Evolutionary conservation across 2,888 invertebrate species (phyloP).

Genomic region (Silvanus unidentatus): DNA sequence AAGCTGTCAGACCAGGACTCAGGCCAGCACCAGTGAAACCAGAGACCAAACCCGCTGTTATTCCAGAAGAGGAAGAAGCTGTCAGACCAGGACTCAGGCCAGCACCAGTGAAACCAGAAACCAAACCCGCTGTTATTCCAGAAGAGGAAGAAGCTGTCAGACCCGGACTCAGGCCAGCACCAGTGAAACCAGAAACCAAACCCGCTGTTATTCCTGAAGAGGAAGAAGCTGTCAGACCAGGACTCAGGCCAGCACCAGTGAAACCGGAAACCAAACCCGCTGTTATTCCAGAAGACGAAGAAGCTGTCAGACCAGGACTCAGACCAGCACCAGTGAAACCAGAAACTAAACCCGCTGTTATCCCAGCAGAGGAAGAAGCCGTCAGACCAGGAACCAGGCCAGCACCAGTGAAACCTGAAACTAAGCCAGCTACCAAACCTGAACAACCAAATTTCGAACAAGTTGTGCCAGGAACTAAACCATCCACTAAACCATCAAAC

Average conservation of each 20-base stretch:
- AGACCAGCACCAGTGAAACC: slow-evolving; percentile 4
- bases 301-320: slow-evolving; percentile 3
- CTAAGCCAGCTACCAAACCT: slow-evolving; percentile 1
- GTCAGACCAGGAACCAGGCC: neutral
- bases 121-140: neutral
- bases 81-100: slow-evolving; percentile 1
- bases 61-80: slow-evolving; percentile 10
- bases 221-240: too few relatives aligned
- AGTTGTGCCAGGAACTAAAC: neutral
- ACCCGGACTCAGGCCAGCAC: neutral
- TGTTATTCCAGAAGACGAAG: neutral
- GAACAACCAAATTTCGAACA: neutral
- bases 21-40: neutral
- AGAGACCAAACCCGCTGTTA: too few relatives aligned
- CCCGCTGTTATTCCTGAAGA: too few relatives aligned
- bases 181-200: neutral
- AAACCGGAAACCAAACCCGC: neutral
- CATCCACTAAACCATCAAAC: neutral
- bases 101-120: neutral
- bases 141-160: neutral
- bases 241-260: neutral
- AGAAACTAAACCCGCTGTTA: slow-evolving; percentile 3
- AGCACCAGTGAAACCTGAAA: neutral
- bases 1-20: too few relatives aligned
- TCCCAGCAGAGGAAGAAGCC: neutral